Evolutionary conservation across 2,797 vertebrate genomes (phyloP).

Genomic region (Hafferia zeledoni): DNA sequence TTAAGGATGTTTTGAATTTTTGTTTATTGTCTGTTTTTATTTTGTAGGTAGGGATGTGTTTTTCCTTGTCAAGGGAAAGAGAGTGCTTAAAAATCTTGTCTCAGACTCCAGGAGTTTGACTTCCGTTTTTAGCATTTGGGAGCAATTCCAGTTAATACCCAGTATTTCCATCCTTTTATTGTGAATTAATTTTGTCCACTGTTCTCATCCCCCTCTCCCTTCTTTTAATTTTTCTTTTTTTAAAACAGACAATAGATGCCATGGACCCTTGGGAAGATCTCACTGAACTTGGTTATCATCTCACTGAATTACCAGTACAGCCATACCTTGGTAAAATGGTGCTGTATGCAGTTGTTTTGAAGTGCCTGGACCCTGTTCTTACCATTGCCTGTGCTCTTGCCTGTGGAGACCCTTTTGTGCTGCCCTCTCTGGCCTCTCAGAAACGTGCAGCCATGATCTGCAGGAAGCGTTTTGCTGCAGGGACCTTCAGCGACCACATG

Average conservation of each 20-base stretch:
- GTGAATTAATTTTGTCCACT: background rate
- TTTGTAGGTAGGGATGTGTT: background rate
- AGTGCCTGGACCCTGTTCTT: conserved; percentile 95
- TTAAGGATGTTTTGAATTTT: background rate
- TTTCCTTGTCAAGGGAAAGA: background rate
- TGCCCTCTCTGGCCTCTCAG: conserved; percentile 86
- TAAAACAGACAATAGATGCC: conserved; percentile 88
- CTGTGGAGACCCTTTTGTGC: conserved; percentile 90
- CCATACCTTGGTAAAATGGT: conserved; percentile 98
- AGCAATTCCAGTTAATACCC: background rate
- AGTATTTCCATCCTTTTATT: background rate
- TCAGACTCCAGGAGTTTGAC: background rate
- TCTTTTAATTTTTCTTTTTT: background rate
- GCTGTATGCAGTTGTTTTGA: conserved; percentile 89
- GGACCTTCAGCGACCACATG: conserved; percentile 95
- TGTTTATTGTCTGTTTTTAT: background rate
- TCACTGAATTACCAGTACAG: conserved; percentile 91
- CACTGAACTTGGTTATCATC: conserved; percentile 91
- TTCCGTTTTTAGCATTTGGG: background rate
- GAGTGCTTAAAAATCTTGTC: background rate
- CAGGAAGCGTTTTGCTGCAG: conserved; percentile 86
- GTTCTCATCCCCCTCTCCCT: accelerated
- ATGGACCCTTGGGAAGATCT: conserved; percentile 91
- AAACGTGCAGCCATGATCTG: conserved; percentile 87
- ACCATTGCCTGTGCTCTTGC: conserved; percentile 94